phyloP scores from a whole-genome alignment of 2,113 vertebrate genomes.

The Myodes glareolus region DNA sequence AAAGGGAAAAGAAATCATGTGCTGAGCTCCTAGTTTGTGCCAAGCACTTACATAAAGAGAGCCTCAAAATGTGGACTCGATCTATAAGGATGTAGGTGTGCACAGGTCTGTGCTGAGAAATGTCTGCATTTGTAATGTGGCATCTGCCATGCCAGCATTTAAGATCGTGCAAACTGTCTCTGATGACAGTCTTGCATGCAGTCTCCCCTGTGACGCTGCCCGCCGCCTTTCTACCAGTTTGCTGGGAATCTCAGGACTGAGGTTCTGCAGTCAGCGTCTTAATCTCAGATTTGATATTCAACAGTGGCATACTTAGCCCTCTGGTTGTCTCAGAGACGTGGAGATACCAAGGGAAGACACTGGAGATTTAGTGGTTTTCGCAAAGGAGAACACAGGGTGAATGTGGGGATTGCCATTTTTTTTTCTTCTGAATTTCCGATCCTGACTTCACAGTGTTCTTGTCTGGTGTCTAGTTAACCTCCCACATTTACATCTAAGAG shows the following conservation, averaged over 20 bases:
- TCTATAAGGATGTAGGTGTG: background rate
- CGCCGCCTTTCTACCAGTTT: background rate
- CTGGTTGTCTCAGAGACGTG: background rate
- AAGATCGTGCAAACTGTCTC: background rate
- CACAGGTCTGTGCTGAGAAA: background rate
- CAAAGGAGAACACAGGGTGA: background rate
- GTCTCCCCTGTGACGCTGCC: background rate
- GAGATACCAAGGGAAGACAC: background rate
- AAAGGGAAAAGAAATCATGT: background rate
- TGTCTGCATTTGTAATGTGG: background rate
- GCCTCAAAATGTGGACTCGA: background rate
- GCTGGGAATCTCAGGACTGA: background rate
- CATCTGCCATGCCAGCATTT: background rate
- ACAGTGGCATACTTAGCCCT: background rate
- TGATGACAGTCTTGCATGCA: background rate
- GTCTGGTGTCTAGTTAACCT: background rate
- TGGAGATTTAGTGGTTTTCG: background rate
- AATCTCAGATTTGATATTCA: background rate
- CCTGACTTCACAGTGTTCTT: background rate
- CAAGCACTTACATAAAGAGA: slow-evolving; percentile 10
- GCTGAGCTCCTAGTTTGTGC: background rate
- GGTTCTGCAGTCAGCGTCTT: background rate
- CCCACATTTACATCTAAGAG: background rate
- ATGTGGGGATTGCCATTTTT: background rate
- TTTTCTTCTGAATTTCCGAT: background rate